phyloP scores from a whole-genome alignment of 2,888 invertebrate genomes.

The Deilephila elpenor region DNA sequence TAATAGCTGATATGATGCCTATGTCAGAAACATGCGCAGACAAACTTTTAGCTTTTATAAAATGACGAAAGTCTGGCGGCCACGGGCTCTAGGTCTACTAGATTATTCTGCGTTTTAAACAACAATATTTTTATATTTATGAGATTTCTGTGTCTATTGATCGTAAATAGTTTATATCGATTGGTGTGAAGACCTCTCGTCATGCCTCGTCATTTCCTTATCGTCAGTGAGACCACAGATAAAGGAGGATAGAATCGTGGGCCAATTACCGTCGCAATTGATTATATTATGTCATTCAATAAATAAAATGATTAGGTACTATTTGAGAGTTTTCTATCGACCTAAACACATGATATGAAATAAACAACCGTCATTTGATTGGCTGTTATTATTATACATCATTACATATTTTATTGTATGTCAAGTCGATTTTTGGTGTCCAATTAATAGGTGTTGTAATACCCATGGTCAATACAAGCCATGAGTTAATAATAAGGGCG shows the following conservation, averaged over 20 bases:
- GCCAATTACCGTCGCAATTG: too few species aligned
- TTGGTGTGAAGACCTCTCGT: too few species aligned
- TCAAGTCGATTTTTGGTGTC: not conserved
- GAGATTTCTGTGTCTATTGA: not conserved
- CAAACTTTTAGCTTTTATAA: too few species aligned
- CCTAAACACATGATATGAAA: not conserved
- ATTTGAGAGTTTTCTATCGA: not conserved
- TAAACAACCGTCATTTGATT: not conserved
- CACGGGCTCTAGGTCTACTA: not conserved
- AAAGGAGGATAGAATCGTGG: too few species aligned
- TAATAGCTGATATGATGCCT: too few species aligned
- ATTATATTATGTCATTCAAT: not conserved
- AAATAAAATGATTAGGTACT: not conserved
- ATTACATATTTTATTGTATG: not conserved
- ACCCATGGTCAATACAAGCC: not conserved
- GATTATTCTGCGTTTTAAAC: constrained; percentile 3
- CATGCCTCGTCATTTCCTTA: too few species aligned
- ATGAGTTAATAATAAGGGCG: not conserved
- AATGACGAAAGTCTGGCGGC: too few species aligned
- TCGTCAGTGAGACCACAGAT: too few species aligned
- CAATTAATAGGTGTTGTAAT: not conserved
- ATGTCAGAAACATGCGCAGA: too few species aligned
- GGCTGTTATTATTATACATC: not conserved
- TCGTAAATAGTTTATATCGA: not conserved
- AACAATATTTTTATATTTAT: not conserved